A percentile compares a stretch with the other conserved stretches of the same genome.
phyloP scores from a whole-genome alignment of 2,113 vertebrate species.

The Triplophysa siluroides region DNA sequence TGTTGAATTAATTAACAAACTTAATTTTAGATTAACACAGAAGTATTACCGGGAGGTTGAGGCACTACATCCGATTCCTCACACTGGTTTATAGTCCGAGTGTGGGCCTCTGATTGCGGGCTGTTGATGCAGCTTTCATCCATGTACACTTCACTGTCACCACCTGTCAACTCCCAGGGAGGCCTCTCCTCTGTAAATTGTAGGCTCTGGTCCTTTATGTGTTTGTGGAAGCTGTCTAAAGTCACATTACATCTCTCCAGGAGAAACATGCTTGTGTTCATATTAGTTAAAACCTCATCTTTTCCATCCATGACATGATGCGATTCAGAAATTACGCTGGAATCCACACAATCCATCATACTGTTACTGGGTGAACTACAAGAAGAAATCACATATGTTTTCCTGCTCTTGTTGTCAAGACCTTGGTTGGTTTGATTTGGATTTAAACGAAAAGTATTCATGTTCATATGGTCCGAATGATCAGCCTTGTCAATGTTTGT shows the following conservation, averaged over 20 bases:
- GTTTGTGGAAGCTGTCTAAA: neutral
- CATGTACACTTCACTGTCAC: neutral
- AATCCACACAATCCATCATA: neutral
- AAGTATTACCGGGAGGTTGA: slow-evolving; percentile 42
- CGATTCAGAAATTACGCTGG: slow-evolving; percentile 10
- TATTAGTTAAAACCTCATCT: slow-evolving; percentile 6
- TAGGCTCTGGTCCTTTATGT: slow-evolving; percentile 17
- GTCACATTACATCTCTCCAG: neutral
- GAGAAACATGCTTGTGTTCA: slow-evolving; percentile 1
- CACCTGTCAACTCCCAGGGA: slow-evolving; percentile 59
- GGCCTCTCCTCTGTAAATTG: slow-evolving; percentile 62
- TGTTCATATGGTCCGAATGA: neutral
- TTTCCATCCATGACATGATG: neutral
- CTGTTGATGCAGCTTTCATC: neutral
- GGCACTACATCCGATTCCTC: neutral
- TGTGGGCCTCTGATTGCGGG: slow-evolving; percentile 22
- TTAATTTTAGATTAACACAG: neutral
- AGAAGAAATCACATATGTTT: slow-evolving; percentile 19
- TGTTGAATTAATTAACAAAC: too few relatives aligned
- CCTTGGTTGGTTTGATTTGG: slow-evolving; percentile 2
- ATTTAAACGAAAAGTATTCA: neutral
- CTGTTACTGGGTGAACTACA: neutral
- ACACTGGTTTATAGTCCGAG: slow-evolving; percentile 21
- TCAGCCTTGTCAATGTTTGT: neutral
- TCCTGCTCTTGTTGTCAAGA: slow-evolving; percentile 25